Conservation (phyloP, 2,113 vertebrate species). For the Laticauda laticaudata region DNA sequence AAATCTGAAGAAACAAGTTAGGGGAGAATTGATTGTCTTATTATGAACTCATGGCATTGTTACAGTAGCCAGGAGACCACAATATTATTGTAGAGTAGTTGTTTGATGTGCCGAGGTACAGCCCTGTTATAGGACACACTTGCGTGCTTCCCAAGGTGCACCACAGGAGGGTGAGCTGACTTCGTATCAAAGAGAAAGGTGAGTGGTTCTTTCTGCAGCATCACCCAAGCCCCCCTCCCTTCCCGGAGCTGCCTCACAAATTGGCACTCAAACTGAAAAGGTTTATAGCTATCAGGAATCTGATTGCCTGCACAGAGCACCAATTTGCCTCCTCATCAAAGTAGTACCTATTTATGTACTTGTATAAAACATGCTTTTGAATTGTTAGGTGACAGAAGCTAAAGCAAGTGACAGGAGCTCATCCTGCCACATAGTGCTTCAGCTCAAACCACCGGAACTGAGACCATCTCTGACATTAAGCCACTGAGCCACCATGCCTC, state of each 20-base stretch:
- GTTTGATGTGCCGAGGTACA: neutral
- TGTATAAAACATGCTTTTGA: neutral
- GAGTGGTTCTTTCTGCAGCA: neutral
- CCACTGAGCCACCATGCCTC: neutral
- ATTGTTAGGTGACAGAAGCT: neutral
- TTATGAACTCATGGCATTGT: neutral
- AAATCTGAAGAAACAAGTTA: neutral
- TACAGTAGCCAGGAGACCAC: neutral
- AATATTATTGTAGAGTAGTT: neutral
- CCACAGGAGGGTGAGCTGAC: neutral
- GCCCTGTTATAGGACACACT: neutral
- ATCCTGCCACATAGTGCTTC: neutral
- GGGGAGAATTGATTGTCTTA: neutral
- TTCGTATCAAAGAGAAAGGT: neutral
- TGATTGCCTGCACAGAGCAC: neutral
- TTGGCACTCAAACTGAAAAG: neutral
- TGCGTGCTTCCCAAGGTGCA: neutral
- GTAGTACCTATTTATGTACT: neutral
- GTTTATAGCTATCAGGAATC: neutral
- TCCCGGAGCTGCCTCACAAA: neutral
- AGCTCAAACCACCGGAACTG: neutral
- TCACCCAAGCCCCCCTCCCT: neutral
- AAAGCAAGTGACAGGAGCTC: neutral
- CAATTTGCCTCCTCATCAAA: neutral
- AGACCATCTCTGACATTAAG: neutral